phyloP scores from a whole-genome alignment of 2,113 vertebrate genomes.

The Ceyx margarethae region DNA sequence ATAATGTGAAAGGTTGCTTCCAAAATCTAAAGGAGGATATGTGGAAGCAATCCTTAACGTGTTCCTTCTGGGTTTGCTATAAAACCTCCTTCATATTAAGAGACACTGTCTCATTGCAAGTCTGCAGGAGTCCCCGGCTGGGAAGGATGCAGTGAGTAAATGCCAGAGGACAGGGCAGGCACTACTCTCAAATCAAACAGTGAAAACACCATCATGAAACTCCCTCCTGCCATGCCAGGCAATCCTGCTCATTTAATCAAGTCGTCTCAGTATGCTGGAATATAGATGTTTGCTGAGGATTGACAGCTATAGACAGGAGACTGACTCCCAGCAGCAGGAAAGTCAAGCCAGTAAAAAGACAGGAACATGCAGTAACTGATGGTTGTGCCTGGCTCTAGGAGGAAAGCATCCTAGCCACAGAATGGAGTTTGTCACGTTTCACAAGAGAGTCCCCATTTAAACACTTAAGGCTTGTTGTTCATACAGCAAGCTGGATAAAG shows the following conservation, averaged over 20 bases:
- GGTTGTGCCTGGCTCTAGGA: not conserved
- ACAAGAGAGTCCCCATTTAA: not conserved
- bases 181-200: not conserved
- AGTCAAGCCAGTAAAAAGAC: not conserved
- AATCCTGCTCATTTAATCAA: not conserved
- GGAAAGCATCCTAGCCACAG: not conserved
- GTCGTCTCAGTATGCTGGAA: not conserved
- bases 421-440: fast-evolving
- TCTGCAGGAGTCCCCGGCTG: not conserved
- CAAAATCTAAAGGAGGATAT: not conserved
- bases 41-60: not conserved
- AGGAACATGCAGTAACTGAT: not conserved
- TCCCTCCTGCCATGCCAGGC: not conserved
- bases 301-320: not conserved
- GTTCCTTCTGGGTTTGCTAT: not conserved
- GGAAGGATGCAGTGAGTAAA: not conserved
- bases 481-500: not conserved
- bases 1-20: not conserved
- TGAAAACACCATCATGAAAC: not conserved
- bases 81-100: not conserved
- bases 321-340: not conserved
- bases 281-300: not conserved
- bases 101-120: not conserved
- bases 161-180: not conserved
- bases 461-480: not conserved